Evolutionary conservation across 2,888 invertebrate genomes (phyloP).

Genomic region (Neocrepidodera transversa): DNA sequence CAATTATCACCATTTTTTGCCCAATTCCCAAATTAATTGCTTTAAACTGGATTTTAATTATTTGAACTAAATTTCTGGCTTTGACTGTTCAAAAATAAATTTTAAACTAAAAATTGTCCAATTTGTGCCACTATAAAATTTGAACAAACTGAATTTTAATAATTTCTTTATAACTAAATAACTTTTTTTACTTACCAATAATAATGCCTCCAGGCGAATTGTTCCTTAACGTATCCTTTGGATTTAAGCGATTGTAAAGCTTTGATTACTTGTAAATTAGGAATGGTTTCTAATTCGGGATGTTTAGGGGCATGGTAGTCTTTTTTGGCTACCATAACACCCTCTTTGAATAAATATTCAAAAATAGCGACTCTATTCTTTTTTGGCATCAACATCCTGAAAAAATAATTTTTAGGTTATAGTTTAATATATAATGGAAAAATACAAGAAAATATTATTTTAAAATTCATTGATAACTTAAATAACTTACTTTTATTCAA

Average conservation of each 20-base stretch:
- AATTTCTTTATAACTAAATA: no score
- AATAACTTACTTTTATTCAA: neutral
- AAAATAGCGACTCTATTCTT: slow-evolving; percentile 95
- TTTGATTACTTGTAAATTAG: slow-evolving; percentile 98
- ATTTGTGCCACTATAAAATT: no score
- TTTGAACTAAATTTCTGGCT: no score
- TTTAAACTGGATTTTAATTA: no score
- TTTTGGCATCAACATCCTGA: slow-evolving; percentile 99
- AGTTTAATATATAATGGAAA: neutral
- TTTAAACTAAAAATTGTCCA: no score
- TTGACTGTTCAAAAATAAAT: no score
- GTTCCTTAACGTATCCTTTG: slow-evolving; percentile 96
- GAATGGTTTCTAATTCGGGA: slow-evolving; percentile 91
- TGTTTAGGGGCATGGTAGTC: slow-evolving; percentile 98
- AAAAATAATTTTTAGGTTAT: slow-evolving; percentile 42
- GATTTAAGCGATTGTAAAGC: slow-evolving; percentile 97
- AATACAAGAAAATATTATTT: neutral
- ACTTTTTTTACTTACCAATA: slow-evolving; percentile 81
- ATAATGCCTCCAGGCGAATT: slow-evolving; percentile 99
- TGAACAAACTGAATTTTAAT: no score
- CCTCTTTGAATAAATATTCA: slow-evolving; percentile 98
- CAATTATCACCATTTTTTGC: no score
- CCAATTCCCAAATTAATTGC: no score
- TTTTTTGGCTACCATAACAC: slow-evolving; percentile 99
- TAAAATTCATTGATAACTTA: neutral